These are phyloP conservation scores for Struthidea cinerea DNA, from an alignment of 2,113 vertebrate genomes.

Conservation along the genomic window DNA sequence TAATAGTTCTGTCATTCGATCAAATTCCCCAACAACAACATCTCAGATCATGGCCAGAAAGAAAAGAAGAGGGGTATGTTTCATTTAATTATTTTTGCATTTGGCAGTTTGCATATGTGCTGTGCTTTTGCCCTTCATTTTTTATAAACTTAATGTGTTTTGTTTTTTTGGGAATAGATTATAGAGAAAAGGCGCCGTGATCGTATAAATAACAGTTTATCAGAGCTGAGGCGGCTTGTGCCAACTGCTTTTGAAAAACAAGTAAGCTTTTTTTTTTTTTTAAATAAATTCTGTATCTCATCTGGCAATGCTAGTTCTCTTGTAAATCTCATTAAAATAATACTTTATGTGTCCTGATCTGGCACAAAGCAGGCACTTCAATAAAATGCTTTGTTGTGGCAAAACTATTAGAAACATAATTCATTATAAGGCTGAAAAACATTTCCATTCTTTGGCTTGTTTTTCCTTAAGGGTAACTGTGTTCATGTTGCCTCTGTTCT, in stretches of 20 bases:
- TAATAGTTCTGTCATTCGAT: conserved; percentile 78
- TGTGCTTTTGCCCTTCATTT: conserved; percentile 30
- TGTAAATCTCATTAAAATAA: conserved; percentile 77
- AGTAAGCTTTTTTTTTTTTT: conserved; percentile 71
- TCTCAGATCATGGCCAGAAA: conserved; percentile 93
- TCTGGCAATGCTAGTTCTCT: conserved; percentile 69
- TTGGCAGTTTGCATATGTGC: background rate
- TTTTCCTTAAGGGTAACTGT: conserved; percentile 72
- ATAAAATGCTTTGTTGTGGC: conserved; percentile 82
- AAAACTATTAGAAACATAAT: conserved; percentile 79
- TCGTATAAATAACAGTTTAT: conserved; percentile 95
- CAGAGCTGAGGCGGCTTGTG: conserved; percentile 88
- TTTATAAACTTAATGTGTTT: conserved; percentile 50
- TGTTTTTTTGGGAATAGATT: conserved; percentile 76
- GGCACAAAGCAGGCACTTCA: conserved; percentile 72
- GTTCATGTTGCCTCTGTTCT: conserved; percentile 71
- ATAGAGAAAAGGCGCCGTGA: conserved; percentile 95
- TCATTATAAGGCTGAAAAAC: conserved; percentile 77
- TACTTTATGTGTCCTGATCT: conserved; percentile 74
- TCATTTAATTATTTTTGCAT: background rate
- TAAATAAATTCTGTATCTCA: conserved; percentile 46
- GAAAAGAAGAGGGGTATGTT: conserved; percentile 86
- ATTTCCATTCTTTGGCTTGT: conserved; percentile 75
- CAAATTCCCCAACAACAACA: conserved; percentile 85
- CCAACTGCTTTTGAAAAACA: conserved; percentile 95